Evolutionary conservation across 2,888 invertebrate genomes (phyloP).

Genomic region (Epiblema foenella): DNA sequence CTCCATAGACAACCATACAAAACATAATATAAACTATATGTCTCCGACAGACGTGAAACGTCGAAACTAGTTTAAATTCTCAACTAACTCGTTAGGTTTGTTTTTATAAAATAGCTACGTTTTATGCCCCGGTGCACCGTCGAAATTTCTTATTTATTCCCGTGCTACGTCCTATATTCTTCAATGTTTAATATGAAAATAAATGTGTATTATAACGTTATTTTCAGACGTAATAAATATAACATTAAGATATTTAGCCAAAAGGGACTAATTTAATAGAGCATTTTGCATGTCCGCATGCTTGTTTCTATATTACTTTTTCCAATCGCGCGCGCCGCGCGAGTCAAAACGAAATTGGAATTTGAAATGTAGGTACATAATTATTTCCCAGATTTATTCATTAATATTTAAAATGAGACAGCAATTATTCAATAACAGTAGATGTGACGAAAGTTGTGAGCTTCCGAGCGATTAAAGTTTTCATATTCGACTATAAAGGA

Average conservation of each 20-base stretch:
- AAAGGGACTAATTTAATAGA: too few relatives aligned
- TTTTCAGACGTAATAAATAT: too few relatives aligned
- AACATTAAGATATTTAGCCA: too few relatives aligned
- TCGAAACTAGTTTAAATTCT: conserved; percentile 30
- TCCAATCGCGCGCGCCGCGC: too few relatives aligned
- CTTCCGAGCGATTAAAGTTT: not conserved
- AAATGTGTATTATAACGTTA: not conserved
- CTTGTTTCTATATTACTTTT: too few relatives aligned
- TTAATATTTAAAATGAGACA: not conserved
- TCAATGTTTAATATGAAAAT: not conserved
- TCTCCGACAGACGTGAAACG: conserved; percentile 15
- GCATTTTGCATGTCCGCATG: too few relatives aligned
- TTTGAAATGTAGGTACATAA: not conserved
- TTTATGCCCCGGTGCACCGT: conserved; percentile 8
- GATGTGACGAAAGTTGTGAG: too few relatives aligned
- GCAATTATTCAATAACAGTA: not conserved
- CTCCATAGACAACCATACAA: too few relatives aligned
- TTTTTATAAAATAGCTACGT: conserved; percentile 31
- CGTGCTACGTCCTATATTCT: not conserved
- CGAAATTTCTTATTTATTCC: conserved; percentile 12
- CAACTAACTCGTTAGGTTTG: conserved; percentile 16
- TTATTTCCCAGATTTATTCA: too few relatives aligned
- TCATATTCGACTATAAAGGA: not conserved
- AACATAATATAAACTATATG: too few relatives aligned
- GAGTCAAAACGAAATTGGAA: not conserved